These are phyloP conservation scores for Tetramorium alpestre DNA, from an alignment of 1,140 invertebrate species.

Conservation along the genomic window DNA sequence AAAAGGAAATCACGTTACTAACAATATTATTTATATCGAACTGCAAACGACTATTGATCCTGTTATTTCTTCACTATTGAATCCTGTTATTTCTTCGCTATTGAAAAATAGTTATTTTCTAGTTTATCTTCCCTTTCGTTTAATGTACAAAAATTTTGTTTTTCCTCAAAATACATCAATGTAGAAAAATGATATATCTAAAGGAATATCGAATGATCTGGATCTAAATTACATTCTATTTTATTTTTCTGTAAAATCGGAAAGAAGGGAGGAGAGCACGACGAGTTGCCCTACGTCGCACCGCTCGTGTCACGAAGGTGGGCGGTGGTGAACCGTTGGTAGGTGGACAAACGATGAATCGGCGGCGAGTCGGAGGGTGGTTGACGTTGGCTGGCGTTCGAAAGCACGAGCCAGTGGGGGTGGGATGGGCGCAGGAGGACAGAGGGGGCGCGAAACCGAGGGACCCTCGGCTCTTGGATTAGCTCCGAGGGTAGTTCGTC, in stretches of 20 bases:
- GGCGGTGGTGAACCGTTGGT: not conserved
- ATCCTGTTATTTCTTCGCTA: not conserved
- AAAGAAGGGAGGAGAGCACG: not conserved
- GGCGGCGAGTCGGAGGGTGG: not conserved
- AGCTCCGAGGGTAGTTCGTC: slow-evolving; percentile 84
- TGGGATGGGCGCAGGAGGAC: slow-evolving; percentile 35
- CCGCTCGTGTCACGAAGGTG: not conserved
- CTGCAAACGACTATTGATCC: too few relatives aligned
- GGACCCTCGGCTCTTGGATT: slow-evolving; percentile 76
- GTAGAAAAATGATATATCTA: not conserved
- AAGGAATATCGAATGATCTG: not conserved
- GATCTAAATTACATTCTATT: not conserved
- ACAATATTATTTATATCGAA: not conserved
- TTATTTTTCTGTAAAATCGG: not conserved
- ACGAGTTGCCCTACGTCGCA: not conserved
- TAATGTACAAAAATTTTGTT: not conserved
- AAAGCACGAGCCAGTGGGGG: not conserved
- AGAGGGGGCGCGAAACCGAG: slow-evolving; percentile 57
- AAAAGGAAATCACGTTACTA: not conserved
- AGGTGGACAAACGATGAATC: slow-evolving; percentile 35
- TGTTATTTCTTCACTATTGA: not conserved
- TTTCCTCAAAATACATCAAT: not conserved
- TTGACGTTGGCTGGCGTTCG: not conserved
- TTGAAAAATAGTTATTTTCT: not conserved
- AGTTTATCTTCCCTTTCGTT: not conserved